Evolutionary conservation across 2,113 vertebrate species (phyloP), one percentile per base, ranked within the genome.

Genomic region (Manacus vitellinus): DNA sequence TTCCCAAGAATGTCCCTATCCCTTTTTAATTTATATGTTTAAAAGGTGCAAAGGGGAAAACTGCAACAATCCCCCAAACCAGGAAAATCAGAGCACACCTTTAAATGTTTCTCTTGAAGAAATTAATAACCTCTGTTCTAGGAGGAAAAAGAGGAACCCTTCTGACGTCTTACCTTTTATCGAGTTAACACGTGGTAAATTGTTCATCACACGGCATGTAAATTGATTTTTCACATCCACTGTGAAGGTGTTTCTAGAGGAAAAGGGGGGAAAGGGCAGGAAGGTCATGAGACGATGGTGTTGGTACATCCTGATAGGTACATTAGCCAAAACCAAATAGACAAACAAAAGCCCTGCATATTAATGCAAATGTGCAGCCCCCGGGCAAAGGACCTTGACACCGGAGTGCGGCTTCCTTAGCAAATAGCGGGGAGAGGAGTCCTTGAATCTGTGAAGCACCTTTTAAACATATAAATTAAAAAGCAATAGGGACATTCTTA

Each of bases 151-250:
- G 27, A 41, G 4, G 51, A 91, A 83, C 12, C 6, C 15, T 70
- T 61, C 63, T 27, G 22, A 76, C 0, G 0, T 55, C 55, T 52
- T 91, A 39, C 21, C 75, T 68, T 86, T 94, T 25, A 39, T 21
- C 23, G 73, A n/a, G 5, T 87, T 90, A 89, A 77, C 59, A 87
- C 12, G n/a, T 12, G 28, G 39, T 85, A 94, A 83, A 15, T 90
- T 63, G 10, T 17, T 80, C 52, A 33, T 24, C 46, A 35, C 9
- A 13, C 1, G 14, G 8, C 8, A 47, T 35, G 4, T 27, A 59
- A 33, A 24, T 0, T 23, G 37, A 62, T 84, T 94, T 39, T 78
- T 75, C 18, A 35, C 0, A 2, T 82, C 15, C 20, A 12, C 12
- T 35, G 9, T 63, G 52, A 82, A 95, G 4, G 10, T 6, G 14